Evolutionary conservation across 2,888 invertebrate genomes (phyloP).

Genomic region (Netelia virgata): DNA sequence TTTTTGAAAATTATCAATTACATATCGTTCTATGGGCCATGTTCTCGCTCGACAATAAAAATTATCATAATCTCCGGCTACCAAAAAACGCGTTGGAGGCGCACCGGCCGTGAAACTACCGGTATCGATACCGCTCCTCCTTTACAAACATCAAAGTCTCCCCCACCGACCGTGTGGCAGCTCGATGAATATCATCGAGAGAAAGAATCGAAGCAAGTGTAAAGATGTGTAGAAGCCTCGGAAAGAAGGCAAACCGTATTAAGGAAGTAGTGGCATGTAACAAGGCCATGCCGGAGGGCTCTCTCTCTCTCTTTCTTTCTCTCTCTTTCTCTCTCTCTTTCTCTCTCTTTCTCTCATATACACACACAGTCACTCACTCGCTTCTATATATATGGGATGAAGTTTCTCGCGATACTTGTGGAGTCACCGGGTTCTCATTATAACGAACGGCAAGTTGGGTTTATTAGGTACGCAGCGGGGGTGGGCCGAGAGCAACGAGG

Average conservation of each 20-base stretch:
- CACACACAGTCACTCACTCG: constrained; percentile 36
- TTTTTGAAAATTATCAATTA: too few relatives aligned
- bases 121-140: constrained; percentile 16
- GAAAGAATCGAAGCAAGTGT: background rate
- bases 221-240: constrained; percentile 32
- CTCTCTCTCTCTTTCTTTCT: constrained; percentile 48
- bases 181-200: background rate
- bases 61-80: constrained; percentile 37
- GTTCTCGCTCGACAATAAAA: background rate
- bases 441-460: constrained; percentile 82
- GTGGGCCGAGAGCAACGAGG: constrained; percentile 77
- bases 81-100: background rate
- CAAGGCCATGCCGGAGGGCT: constrained; percentile 56
- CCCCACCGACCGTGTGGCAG: background rate
- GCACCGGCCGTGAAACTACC: constrained; percentile 4
- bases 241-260: constrained; percentile 57
- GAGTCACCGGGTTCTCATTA: constrained; percentile 84
- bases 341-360: too few relatives aligned
- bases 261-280: constrained; percentile 69
- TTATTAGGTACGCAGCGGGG: constrained; percentile 85
- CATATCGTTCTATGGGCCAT: background rate
- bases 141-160: constrained; percentile 21
- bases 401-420: constrained; percentile 77
- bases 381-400: constrained; percentile 32
- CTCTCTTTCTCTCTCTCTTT: background rate